A percentile compares a stretch with the other conserved stretches of the same genome.
These are phyloP conservation scores for Eudorcas thomsonii DNA, from an alignment of 2,113 vertebrate species.

Conservation along the genomic window DNA sequence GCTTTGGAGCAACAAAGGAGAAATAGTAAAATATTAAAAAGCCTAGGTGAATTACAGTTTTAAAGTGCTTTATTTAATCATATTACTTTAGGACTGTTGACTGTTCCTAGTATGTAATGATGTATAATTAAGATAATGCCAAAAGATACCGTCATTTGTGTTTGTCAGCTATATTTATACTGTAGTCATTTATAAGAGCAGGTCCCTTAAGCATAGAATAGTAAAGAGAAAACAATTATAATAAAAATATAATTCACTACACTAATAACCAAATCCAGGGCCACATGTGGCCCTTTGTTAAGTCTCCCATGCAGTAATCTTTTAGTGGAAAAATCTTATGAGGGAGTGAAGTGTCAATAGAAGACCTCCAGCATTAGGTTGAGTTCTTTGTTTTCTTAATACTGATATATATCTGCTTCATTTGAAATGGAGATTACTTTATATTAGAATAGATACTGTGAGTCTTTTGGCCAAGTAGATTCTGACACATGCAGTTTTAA, in stretches of 20 bases:
- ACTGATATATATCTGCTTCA: conserved; percentile 18
- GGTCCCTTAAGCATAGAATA: conserved; percentile 53
- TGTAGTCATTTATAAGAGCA: conserved; percentile 51
- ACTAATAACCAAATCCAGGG: conserved; percentile 45
- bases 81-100: conserved; percentile 61
- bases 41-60: conserved; percentile 62
- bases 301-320: conserved; percentile 3
- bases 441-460: background rate
- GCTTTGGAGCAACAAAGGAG: conserved; percentile 63
- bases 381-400: conserved; percentile 24
- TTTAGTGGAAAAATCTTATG: conserved; percentile 31
- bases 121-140: conserved; percentile 66
- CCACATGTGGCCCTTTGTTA: conserved; percentile 44
- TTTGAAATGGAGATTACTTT: conserved; percentile 23
- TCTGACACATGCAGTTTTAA: background rate
- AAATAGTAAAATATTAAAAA: conserved; percentile 73
- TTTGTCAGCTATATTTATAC: conserved; percentile 72
- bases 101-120: conserved; percentile 57
- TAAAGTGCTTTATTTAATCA: conserved; percentile 74
- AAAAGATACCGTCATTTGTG: conserved; percentile 50
- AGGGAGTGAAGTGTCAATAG: background rate
- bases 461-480: conserved; percentile 17
- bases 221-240: conserved; percentile 56
- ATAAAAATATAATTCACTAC: conserved; percentile 43
- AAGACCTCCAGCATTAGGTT: background rate